Evolutionary conservation across 2,888 invertebrate genomes (phyloP), one percentile per base, ranked within the genome.

Genomic region (Phalangium opilio): DNA sequence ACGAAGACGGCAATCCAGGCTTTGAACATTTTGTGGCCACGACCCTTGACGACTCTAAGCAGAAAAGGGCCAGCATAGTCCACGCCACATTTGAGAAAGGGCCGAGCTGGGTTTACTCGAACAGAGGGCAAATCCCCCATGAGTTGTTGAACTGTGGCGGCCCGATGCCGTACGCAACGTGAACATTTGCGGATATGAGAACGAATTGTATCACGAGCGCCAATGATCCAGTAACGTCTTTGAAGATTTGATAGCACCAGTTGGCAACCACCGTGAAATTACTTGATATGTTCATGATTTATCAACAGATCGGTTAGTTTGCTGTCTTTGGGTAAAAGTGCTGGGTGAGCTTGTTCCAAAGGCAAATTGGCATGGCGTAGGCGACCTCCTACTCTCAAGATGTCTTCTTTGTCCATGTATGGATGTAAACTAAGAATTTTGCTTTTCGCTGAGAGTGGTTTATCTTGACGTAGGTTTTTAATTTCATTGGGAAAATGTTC

Each of bases 281-380:
- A 41, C 4, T 12, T 21, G 8, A 41, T 7, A 40, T 59, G 57
- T 10, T 41, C 40, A 41, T 44, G 8, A 3, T 32, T 35, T 14
- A 56, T 48, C 8, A 55, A 39, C 2, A 52, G 32, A 2, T 42
- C 14, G 10, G 52, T 50, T 4, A 56, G 38, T 10, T 44, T 43
- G 41, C 50, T 41, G 5, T 48, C 34, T 5, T 45, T 45, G 2
- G 56, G 55, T 2, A 57, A 45, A 10, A 58, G n/a, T 1, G 53
- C 48, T 4, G 50, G 58, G 43, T 54, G 50, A 38, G 51, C 54
- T 35, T 36, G 33, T 1, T 53, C 51, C 10, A 12, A 33, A 1
- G 41, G 14, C 1, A 57, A 32, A 11, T n/a, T 4, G 8, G 51
- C 33, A 14, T 55, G 38, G 3, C 39, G 17, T n/a, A n/a, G n/a